A percentile compares a stretch with the other conserved stretches of the same genome.
Evolutionary conservation across 2,113 vertebrate genomes (phyloP).

Genomic region (Chroicocephalus ridibundus): DNA sequence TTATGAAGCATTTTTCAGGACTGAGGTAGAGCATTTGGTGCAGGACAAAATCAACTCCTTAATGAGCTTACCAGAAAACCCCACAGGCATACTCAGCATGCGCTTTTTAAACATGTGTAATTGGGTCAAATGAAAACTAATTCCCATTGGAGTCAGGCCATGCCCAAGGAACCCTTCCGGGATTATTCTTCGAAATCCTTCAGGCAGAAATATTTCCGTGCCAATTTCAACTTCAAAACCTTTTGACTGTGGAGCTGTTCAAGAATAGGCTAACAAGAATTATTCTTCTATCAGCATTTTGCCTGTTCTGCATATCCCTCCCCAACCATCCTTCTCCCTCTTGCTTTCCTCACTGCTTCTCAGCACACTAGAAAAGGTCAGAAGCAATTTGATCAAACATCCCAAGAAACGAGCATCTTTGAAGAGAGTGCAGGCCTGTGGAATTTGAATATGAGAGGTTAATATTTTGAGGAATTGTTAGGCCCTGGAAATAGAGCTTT

Average conservation of each 20-base stretch:
- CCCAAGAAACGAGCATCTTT: not conserved
- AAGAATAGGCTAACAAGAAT: slow-evolving; percentile 20
- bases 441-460: slow-evolving; percentile 39
- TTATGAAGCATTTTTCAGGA: slow-evolving; percentile 28
- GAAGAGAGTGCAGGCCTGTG: not conserved
- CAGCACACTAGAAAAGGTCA: slow-evolving; percentile 11
- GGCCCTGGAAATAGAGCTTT: not conserved
- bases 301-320: not conserved
- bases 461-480: slow-evolving; percentile 30
- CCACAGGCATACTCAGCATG: slow-evolving; percentile 20
- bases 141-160: slow-evolving; percentile 54
- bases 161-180: slow-evolving; percentile 44
- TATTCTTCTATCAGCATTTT: slow-evolving; percentile 10
- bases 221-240: slow-evolving; percentile 48
- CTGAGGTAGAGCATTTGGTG: not conserved
- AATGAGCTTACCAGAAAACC: slow-evolving; percentile 61
- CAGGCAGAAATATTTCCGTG: slow-evolving; percentile 52
- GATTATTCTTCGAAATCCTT: slow-evolving; percentile 61
- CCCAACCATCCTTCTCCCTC: not conserved
- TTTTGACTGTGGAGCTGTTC: slow-evolving; percentile 23
- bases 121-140: slow-evolving; percentile 65
- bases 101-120: slow-evolving; percentile 55
- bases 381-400: slow-evolving; percentile 36
- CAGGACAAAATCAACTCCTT: slow-evolving; percentile 27
- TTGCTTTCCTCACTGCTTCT: not conserved